phyloP scores from a whole-genome alignment of 2,888 invertebrate species.

The Spilosoma lubricipeda region DNA sequence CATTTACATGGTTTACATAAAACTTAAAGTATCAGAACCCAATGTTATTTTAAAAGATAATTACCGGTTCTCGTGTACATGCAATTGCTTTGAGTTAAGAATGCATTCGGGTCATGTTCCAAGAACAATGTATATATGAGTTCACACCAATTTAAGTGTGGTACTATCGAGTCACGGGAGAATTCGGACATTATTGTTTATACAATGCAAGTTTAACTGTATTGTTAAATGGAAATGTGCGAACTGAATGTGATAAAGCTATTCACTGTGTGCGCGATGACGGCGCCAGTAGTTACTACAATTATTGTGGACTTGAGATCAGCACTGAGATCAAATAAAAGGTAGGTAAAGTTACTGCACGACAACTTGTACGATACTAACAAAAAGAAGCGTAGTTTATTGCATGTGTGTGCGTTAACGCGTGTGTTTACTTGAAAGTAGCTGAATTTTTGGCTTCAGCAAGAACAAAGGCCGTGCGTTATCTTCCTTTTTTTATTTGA shows the following conservation, averaged over 20 bases:
- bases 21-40: conserved; percentile 51
- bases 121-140: conserved; percentile 53
- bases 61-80: conserved; percentile 50
- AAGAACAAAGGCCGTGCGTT: too few species aligned
- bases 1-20: conserved; percentile 31
- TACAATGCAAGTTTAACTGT: conserved; percentile 51
- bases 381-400: too few species aligned
- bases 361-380: too few species aligned
- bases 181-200: conserved; percentile 48
- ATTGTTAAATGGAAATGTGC: conserved; percentile 43
- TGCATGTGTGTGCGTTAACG: too few species aligned
- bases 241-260: conserved; percentile 23
- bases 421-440: too few species aligned
- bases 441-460: too few species aligned
- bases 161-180: conserved; percentile 42
- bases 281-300: too few species aligned
- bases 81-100: conserved; percentile 53
- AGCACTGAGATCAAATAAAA: too few species aligned
- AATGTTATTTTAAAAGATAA: conserved; percentile 40
- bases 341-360: too few species aligned
- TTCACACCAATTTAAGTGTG: conserved; percentile 51
- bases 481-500: too few species aligned
- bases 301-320: too few species aligned
- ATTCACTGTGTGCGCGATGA: too few species aligned
- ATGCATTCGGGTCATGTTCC: conserved; percentile 62